Evolutionary conservation across 2,797 vertebrate species (phyloP), one percentile per base, ranked within the genome.

Genomic region (Chrysocyon brachyurus): DNA sequence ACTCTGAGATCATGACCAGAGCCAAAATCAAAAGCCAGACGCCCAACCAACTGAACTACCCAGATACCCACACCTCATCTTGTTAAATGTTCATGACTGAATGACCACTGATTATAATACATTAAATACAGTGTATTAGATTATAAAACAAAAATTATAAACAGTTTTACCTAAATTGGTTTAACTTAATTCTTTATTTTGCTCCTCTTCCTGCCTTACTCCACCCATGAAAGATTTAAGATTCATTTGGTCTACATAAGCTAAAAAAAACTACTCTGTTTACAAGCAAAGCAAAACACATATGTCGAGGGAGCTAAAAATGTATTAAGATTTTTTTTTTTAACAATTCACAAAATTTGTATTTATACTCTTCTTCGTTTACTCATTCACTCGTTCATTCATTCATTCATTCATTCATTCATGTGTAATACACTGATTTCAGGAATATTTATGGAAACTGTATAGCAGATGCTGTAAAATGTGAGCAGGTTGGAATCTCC

Each of bases 221-320:
- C 46, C 40, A 87, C 10, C 5, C 49, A 16, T n/a, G 56, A 68
- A 85, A 94, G 56, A 83, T 92, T 66, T 90, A 90, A 78, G 93
- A 68, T 96, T 87, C 56, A 87, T 79, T 90, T 79, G 24, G 19
- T 84, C 75, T 73, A 26, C 64, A 81, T 91, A 83, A 83, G 90
- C 28, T 87, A 92, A 87, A 95, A 95, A 92, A 90, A 94, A 88
- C 28, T 81, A 46, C 5, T 79, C 64, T 90, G 49, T 95, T 92
- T 92, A 68, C 54, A 85, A 92, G 77, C 31, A 87, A 92, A 84
- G 24, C n/a, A 90, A 90, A 59, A 66, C 22, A 87, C 49, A 52
- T 87, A 84, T 28, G 12, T 94, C 88, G 81, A 87, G 19, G 63
- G 12, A 92, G 61, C 79, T 92, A 70, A 93, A 94, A 93, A 63